phyloP scores from a whole-genome alignment of 1,140 invertebrate species.

The Lucilia sericata region DNA sequence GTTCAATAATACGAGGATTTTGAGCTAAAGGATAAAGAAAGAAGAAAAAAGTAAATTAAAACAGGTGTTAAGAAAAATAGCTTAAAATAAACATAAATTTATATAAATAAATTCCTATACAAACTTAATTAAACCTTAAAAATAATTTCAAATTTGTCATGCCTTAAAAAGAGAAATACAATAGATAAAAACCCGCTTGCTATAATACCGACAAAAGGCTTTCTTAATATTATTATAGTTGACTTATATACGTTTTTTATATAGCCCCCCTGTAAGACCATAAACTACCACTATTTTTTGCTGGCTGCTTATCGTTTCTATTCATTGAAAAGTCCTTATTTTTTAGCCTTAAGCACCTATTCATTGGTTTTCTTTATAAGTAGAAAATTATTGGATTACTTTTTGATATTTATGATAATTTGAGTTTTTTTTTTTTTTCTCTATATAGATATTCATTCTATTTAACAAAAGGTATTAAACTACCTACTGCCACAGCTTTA shows the following conservation, averaged over 20 bases:
- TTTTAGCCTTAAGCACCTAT: constrained; percentile 43
- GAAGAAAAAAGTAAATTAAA: not conserved
- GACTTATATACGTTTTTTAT: not conserved
- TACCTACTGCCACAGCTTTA: not conserved
- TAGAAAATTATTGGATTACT: constrained; percentile 42
- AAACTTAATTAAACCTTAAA: not conserved
- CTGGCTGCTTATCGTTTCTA: not conserved
- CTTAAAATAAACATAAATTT: not conserved
- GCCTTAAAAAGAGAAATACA: not conserved
- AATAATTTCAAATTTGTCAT: not conserved
- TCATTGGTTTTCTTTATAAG: constrained; percentile 49
- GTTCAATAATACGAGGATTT: constrained; percentile 81
- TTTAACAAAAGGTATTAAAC: not conserved
- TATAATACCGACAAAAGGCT: not conserved
- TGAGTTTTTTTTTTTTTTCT: constrained; percentile 53
- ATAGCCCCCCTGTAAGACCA: not conserved
- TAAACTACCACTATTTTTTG: not conserved
- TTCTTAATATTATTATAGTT: not conserved
- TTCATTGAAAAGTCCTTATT: not conserved
- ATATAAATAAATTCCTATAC: not conserved
- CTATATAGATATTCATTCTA: constrained; percentile 44
- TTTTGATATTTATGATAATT: constrained; percentile 44
- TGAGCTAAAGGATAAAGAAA: constrained; percentile 66
- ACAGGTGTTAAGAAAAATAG: not conserved
- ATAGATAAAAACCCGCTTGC: not conserved